Evolutionary conservation across 2,113 vertebrate genomes (phyloP).

Genomic region (Neofelis nebulosa): DNA sequence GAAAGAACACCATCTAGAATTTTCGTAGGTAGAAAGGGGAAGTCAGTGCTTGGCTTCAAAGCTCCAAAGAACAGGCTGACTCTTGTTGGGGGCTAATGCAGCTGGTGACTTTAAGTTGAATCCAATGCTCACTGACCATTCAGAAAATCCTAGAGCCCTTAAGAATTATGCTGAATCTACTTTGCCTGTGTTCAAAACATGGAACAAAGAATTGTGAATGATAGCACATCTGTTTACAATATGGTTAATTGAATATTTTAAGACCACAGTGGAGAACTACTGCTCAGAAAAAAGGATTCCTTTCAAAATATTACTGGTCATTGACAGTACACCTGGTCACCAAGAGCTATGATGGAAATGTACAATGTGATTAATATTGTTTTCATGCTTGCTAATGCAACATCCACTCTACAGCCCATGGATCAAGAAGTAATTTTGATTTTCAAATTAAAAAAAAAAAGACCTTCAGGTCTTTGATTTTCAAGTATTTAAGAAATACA

Average conservation of each 20-base stretch:
- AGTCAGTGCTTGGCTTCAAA: not conserved
- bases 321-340: not conserved
- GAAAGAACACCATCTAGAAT: not conserved
- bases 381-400: not conserved
- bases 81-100: not conserved
- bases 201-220: not conserved
- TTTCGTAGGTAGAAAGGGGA: not conserved
- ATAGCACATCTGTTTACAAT: not conserved
- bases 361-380: not conserved
- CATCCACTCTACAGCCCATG: not conserved
- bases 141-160: not conserved
- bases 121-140: not conserved
- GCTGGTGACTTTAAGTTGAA: not conserved
- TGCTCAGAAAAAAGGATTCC: not conserved
- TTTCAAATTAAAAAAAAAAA: not conserved
- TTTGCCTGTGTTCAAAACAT: not conserved
- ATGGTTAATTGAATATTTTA: not conserved
- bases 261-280: not conserved
- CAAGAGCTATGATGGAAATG: not conserved
- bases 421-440: not conserved
- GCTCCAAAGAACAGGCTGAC: not conserved
- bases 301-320: not conserved
- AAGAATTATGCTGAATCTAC: not conserved
- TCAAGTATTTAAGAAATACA: not conserved
- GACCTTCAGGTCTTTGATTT: not conserved